Conservation (phyloP, 2,113 vertebrate species). For the Argyrosomus japonicus region DNA sequence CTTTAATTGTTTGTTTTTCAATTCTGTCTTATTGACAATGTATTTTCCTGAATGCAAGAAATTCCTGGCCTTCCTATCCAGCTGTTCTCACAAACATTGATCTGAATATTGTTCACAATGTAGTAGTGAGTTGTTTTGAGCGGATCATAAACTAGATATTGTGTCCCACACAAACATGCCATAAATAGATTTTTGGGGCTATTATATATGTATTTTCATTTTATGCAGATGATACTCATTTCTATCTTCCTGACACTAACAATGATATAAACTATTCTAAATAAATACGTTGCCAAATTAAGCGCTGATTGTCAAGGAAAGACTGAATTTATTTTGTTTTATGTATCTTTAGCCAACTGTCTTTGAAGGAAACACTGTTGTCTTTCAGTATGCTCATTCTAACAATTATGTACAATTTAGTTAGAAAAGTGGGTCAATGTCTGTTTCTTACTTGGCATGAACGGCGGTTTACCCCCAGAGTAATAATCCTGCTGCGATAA, state of each 20-base stretch:
- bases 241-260: neutral
- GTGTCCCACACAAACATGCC: neutral
- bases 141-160: neutral
- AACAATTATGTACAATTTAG: conserved; percentile 10
- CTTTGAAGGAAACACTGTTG: neutral
- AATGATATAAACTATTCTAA: neutral
- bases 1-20: neutral
- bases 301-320: neutral
- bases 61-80: neutral
- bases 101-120: neutral
- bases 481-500: conserved; percentile 66
- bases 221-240: neutral
- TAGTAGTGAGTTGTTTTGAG: neutral
- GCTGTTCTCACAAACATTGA: neutral
- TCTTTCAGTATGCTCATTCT: neutral
- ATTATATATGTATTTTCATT: neutral
- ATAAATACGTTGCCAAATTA: neutral
- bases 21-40: neutral
- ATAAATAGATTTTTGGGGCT: too few species aligned
- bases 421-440: conserved; percentile 46
- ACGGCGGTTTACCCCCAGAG: conserved; percentile 59
- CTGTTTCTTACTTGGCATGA: conserved; percentile 27
- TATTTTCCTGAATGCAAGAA: neutral
- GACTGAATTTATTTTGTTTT: neutral
- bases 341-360: neutral